Evolutionary conservation across 2,888 invertebrate species (phyloP).

Genomic region (Andrena minutula): DNA sequence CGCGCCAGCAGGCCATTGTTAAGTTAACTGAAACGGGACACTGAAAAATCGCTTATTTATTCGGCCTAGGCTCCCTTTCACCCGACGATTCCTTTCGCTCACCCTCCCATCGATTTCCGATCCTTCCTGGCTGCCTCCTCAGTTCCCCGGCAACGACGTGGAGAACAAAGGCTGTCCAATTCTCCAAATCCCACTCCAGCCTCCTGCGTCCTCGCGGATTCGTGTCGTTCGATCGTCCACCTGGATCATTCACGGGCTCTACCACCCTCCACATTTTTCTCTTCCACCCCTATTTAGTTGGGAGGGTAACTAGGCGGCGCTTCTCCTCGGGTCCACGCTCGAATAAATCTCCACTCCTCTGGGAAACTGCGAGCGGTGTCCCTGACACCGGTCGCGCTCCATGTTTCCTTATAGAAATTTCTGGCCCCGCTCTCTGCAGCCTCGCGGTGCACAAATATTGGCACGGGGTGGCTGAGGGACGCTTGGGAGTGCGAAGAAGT

Average conservation of each 20-base stretch:
- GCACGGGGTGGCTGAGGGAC: too few relatives aligned
- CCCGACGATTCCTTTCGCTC: neutral
- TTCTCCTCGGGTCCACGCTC: neutral
- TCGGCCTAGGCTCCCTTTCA: neutral
- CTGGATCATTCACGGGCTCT: too few relatives aligned
- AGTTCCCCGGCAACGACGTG: neutral
- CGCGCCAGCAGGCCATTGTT: neutral
- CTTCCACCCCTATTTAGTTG: neutral
- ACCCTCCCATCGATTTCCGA: constrained; percentile 9
- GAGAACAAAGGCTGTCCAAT: neutral
- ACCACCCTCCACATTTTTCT: neutral
- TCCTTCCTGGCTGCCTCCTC: neutral
- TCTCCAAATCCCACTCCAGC: neutral
- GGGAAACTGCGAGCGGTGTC: constrained; percentile 12
- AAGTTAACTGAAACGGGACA: constrained; percentile 2
- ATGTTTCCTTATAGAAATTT: constrained; percentile 50
- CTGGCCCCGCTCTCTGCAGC: neutral
- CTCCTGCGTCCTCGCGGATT: neutral
- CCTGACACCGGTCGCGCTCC: neutral
- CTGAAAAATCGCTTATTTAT: constrained; percentile 2
- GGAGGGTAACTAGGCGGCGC: neutral
- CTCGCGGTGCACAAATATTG: too few relatives aligned
- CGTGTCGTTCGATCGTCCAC: too few relatives aligned
- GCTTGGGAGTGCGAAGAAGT: neutral
- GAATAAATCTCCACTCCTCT: constrained; percentile 11